A percentile compares a stretch with the other conserved stretches of the same genome.
phyloP scores from a whole-genome alignment of 2,888 invertebrate species.

The Lottia gigantea region DNA sequence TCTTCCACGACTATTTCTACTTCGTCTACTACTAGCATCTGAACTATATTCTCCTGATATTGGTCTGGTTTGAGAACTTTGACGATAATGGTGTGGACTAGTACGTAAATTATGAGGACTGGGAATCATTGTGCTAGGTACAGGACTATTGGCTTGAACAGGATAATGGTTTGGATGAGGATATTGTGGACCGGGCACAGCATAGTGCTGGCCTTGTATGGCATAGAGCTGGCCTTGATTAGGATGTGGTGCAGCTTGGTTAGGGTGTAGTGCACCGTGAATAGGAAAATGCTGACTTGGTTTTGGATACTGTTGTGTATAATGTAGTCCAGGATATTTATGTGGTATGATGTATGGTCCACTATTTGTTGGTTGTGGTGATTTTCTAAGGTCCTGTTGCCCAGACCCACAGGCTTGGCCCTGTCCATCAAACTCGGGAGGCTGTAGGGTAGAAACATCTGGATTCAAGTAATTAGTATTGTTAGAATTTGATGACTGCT shows the following conservation, averaged over 20 bases:
- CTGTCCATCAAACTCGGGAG: slow-evolving; percentile 57
- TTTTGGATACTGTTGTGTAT: background rate
- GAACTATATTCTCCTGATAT: slow-evolving; percentile 50
- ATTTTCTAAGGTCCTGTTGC: slow-evolving; percentile 27
- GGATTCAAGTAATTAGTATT: slow-evolving; percentile 38
- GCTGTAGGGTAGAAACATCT: slow-evolving; percentile 47
- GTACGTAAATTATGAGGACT: slow-evolving; percentile 2
- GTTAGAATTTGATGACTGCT: slow-evolving; percentile 22
- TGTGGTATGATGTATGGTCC: background rate
- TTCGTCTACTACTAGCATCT: slow-evolving; percentile 46
- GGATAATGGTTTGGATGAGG: slow-evolving; percentile 10
- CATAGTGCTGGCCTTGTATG: background rate
- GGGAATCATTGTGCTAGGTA: background rate
- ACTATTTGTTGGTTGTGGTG: slow-evolving; percentile 23
- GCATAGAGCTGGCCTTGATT: background rate
- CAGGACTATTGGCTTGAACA: slow-evolving; percentile 11
- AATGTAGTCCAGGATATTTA: background rate
- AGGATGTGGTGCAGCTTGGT: background rate
- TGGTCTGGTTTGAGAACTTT: slow-evolving; percentile 29
- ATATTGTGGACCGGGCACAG: slow-evolving; percentile 8
- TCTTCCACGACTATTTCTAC: slow-evolving; percentile 29
- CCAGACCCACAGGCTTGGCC: slow-evolving; percentile 45
- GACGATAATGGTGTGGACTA: slow-evolving; percentile 20
- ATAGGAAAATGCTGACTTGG: background rate
- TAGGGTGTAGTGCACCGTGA: background rate